Evolutionary conservation across 2,113 vertebrate genomes (phyloP).

Genomic region (Callithrix jacchus): DNA sequence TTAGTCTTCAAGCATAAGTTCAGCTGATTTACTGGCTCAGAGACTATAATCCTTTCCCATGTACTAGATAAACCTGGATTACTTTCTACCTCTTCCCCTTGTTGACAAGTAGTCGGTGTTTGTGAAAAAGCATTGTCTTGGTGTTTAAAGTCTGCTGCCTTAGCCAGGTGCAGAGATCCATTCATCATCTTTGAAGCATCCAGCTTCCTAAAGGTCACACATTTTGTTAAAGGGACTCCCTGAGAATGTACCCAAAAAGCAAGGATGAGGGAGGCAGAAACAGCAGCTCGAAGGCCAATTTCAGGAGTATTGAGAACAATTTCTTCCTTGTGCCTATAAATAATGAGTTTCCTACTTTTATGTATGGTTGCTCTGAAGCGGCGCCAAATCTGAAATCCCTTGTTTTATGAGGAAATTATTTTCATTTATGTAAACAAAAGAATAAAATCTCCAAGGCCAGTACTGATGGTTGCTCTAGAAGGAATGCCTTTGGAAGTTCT

Average conservation of each 20-base stretch:
- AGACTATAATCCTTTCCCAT: not conserved
- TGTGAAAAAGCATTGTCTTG: not conserved
- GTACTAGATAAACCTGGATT: no score
- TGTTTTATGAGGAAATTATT: not conserved
- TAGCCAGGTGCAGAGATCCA: not conserved
- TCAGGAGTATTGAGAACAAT: not conserved
- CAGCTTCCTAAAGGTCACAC: not conserved
- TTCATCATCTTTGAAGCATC: not conserved
- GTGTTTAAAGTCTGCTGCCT: not conserved
- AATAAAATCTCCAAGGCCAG: not conserved
- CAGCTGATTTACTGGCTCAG: not conserved
- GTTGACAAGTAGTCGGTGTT: not conserved
- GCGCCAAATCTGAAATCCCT: slow-evolving; percentile 29
- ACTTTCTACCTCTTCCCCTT: not conserved
- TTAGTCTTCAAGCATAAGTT: not conserved
- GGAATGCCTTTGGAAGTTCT: not conserved
- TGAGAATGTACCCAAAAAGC: not conserved
- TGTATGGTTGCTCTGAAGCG: slow-evolving; percentile 41
- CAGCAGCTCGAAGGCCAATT: not conserved
- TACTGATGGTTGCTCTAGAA: not conserved
- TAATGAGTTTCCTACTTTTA: slow-evolving; percentile 42
- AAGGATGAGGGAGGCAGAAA: not conserved
- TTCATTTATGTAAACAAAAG: slow-evolving; percentile 24
- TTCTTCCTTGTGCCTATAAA: slow-evolving; percentile 4
- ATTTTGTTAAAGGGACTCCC: not conserved